A percentile compares a stretch with the other conserved stretches of the same genome.
Conservation (phyloP, 2,888 invertebrate genomes). For the Synanthedon myopaeformis region DNA sequence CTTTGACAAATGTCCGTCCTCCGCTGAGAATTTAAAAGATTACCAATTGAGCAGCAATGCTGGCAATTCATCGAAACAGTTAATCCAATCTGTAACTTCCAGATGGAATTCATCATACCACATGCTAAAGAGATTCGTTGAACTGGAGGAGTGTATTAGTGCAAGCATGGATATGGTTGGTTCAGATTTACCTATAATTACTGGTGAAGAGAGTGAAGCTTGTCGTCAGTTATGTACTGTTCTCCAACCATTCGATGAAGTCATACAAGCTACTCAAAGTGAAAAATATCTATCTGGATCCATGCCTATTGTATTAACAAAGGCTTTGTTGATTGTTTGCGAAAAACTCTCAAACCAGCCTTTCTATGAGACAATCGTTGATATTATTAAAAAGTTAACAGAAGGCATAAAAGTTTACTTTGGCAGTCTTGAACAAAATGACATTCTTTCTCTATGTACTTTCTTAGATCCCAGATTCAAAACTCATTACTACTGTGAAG, state of each 20-base stretch:
- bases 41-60: slow-evolving; percentile 11
- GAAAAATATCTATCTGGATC: slow-evolving; percentile 14
- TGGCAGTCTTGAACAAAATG: background rate
- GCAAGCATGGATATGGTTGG: slow-evolving; percentile 8
- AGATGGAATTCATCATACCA: slow-evolving; percentile 17
- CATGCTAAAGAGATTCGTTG: slow-evolving; percentile 15
- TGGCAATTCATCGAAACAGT: slow-evolving; percentile 8
- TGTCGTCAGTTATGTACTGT: slow-evolving; percentile 4
- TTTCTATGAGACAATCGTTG: background rate
- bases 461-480: background rate
- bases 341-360: background rate
- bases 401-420: background rate
- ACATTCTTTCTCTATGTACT: background rate
- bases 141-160: slow-evolving; percentile 12
- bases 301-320: slow-evolving; percentile 11
- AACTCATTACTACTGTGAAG: background rate
- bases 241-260: background rate
- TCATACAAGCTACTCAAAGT: background rate
- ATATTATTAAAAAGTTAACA: background rate
- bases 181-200: slow-evolving; percentile 7
- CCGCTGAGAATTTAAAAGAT: slow-evolving; percentile 11
- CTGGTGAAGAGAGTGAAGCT: slow-evolving; percentile 11
- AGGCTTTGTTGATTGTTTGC: slow-evolving; percentile 6
- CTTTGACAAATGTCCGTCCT: slow-evolving; percentile 10
- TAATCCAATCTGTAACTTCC: slow-evolving; percentile 15